Evolutionary conservation across 2,888 invertebrate genomes (phyloP).

Genomic region (Conistra vaccinii): DNA sequence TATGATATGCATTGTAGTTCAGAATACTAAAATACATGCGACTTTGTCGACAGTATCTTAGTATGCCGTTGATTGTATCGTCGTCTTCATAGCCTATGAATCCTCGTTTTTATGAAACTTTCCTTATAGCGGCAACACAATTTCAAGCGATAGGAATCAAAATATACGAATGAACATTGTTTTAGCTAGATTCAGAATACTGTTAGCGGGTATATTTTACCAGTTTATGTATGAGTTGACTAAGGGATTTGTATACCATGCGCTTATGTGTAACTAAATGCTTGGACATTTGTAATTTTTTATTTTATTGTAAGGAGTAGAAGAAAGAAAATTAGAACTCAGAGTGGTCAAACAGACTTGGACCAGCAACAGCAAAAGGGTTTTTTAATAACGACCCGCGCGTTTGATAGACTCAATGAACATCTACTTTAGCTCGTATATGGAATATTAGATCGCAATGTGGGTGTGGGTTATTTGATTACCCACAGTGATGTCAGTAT

Average conservation of each 20-base stretch:
- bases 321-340: background rate
- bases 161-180: constrained; percentile 30
- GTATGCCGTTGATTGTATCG: constrained; percentile 42
- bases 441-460: background rate
- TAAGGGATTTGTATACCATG: constrained; percentile 1
- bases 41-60: constrained; percentile 40
- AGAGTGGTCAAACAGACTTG: background rate
- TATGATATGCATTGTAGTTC: constrained; percentile 39
- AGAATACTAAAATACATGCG: constrained; percentile 25
- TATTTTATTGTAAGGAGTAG: background rate
- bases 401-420: constrained; percentile 15
- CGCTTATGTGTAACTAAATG: background rate
- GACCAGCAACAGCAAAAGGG: background rate
- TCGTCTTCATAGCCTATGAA: constrained; percentile 44
- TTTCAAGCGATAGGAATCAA: constrained; percentile 46
- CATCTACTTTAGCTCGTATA: constrained; percentile 4
- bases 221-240: background rate
- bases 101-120: constrained; percentile 47
- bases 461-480: background rate
- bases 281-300: background rate
- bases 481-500: background rate
- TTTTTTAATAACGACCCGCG: constrained; percentile 4
- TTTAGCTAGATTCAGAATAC: constrained; percentile 19
- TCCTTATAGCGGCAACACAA: constrained; percentile 33
- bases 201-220: constrained; percentile 26